phyloP scores from a whole-genome alignment of 2,113 vertebrate species.

The Uria aalge region DNA sequence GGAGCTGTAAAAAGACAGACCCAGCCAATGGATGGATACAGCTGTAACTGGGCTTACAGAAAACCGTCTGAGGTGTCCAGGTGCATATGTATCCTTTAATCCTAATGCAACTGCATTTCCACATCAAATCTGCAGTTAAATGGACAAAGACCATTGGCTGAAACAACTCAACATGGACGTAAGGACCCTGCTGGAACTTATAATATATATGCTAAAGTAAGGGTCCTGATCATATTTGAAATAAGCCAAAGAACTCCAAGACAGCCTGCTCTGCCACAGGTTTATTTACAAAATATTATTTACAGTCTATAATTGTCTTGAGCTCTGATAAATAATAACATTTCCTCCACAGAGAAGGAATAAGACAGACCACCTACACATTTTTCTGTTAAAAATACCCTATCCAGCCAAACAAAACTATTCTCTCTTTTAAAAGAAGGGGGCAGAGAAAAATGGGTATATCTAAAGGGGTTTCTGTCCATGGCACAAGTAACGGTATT shows the following conservation, averaged over 20 bases:
- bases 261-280: slow-evolving; percentile 2
- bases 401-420: not conserved
- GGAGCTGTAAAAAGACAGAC: not conserved
- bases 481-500: not conserved
- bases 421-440: not conserved
- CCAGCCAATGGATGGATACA: not conserved
- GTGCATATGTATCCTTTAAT: not conserved
- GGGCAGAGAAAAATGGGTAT: not conserved
- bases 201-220: not conserved
- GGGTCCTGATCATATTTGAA: not conserved
- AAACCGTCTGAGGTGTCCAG: not conserved
- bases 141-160: not conserved
- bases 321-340: slow-evolving; percentile 49
- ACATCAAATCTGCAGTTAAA: not conserved
- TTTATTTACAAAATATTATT: slow-evolving; percentile 73
- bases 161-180: not conserved
- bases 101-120: not conserved
- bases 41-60: not conserved
- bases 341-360: slow-evolving; percentile 63
- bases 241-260: not conserved
- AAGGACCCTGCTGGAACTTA: not conserved
- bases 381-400: slow-evolving; percentile 29
- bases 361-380: slow-evolving; percentile 37
- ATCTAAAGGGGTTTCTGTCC: not conserved
- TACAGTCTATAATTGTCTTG: slow-evolving; percentile 27